Evolutionary conservation across 2,797 vertebrate genomes (phyloP).

Genomic region (Telmatherina bonti): DNA sequence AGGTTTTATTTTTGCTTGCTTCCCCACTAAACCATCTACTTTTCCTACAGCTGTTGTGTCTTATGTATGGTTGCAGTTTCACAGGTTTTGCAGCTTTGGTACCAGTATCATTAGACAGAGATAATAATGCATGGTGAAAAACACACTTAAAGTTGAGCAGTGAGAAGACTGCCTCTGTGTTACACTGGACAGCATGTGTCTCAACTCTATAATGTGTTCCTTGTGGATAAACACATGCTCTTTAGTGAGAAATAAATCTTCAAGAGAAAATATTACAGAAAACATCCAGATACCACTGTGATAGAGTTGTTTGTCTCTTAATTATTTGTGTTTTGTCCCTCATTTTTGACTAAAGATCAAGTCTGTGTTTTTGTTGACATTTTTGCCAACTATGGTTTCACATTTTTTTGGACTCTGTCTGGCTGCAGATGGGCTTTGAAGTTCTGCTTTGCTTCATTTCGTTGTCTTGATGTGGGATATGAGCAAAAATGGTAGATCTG

Average conservation of each 20-base stretch:
- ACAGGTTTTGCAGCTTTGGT: too few relatives aligned
- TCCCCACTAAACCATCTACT: too few relatives aligned
- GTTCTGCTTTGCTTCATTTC: background rate
- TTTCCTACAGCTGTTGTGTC: too few relatives aligned
- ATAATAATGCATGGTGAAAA: too few relatives aligned
- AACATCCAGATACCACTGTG: too few relatives aligned
- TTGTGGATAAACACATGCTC: background rate
- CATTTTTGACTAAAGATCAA: background rate
- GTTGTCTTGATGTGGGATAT: constrained; percentile 1
- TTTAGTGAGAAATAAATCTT: background rate
- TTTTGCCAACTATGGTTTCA: background rate
- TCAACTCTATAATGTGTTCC: too few relatives aligned
- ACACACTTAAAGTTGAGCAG: too few relatives aligned
- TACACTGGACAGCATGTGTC: too few relatives aligned
- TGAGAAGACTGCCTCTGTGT: too few relatives aligned
- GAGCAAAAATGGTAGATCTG: constrained; percentile 11
- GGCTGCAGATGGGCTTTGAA: background rate
- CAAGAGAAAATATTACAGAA: too few relatives aligned
- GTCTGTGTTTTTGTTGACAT: background rate
- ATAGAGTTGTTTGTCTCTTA: background rate
- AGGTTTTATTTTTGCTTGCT: background rate
- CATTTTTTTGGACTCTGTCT: background rate
- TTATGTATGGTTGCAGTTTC: too few relatives aligned
- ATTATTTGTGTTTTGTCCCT: background rate
- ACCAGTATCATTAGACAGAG: too few relatives aligned